A percentile compares a stretch with the other conserved stretches of the same genome.
phyloP scores from a whole-genome alignment of 1,140 invertebrate species.

The Drosophila kohkoa region DNA sequence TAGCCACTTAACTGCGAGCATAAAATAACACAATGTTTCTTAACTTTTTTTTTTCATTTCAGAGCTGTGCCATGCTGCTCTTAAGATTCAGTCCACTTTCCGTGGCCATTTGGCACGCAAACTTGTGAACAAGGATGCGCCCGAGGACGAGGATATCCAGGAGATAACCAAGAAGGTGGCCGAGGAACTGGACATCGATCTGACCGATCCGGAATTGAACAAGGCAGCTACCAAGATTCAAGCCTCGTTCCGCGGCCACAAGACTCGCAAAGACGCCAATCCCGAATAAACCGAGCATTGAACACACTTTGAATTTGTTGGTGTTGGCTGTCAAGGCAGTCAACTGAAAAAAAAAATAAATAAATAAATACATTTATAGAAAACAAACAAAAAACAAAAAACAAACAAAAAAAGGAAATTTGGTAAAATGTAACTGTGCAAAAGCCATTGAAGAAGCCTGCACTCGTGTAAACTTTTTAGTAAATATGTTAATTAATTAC shows the following conservation, averaged over 20 bases:
- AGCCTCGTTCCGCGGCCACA: constrained; percentile 96
- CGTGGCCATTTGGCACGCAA: constrained; percentile 95
- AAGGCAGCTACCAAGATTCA: constrained; percentile 97
- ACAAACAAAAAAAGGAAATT: constrained; percentile 41
- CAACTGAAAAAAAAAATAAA: constrained; percentile 40
- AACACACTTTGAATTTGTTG: constrained; percentile 59
- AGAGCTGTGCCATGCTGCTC: constrained; percentile 95
- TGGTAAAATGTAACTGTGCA: constrained; percentile 72
- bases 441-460: constrained; percentile 44
- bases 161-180: constrained; percentile 85
- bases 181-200: constrained; percentile 92
- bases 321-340: constrained; percentile 43
- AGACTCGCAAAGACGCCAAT: constrained; percentile 90
- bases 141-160: constrained; percentile 85
- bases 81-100: constrained; percentile 97
- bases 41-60: constrained; percentile 50
- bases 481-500: constrained; percentile 67
- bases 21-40: constrained; percentile 5
- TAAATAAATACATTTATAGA: constrained; percentile 37
- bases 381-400: too few relatives aligned
- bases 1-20: constrained; percentile 46
- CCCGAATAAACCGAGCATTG: constrained; percentile 59
- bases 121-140: constrained; percentile 86
- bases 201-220: constrained; percentile 94
- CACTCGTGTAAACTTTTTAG: constrained; percentile 73